Evolutionary conservation across 2,113 vertebrate species (phyloP).

Genomic region (Motacilla tschutschensis): DNA sequence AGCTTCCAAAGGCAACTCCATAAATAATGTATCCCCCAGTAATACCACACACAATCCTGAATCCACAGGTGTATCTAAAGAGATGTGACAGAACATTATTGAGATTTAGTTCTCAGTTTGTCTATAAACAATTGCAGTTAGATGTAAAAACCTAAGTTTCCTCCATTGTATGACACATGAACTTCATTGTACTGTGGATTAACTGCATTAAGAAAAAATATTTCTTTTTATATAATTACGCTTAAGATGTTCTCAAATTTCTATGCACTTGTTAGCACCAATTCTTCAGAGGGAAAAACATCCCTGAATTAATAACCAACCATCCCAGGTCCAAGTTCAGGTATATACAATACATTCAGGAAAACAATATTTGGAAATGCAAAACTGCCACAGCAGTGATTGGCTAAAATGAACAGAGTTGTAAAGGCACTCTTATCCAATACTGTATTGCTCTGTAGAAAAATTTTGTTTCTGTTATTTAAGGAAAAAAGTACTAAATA

Average conservation of each 20-base stretch:
- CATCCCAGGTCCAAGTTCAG: not conserved
- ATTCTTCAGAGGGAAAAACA: not conserved
- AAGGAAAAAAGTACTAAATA: not conserved
- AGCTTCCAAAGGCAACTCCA: constrained; percentile 84
- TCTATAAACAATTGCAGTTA: not conserved
- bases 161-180: not conserved
- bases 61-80: constrained; percentile 32
- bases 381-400: not conserved
- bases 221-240: not conserved
- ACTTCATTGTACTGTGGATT: not conserved
- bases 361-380: not conserved
- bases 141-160: not conserved
- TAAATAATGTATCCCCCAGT: constrained; percentile 74
- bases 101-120: not conserved
- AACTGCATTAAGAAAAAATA: not conserved
- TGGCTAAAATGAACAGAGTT: not conserved
- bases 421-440: not conserved
- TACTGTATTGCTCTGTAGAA: not conserved
- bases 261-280: not conserved
- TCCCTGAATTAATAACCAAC: not conserved
- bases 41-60: constrained; percentile 71
- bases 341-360: not conserved
- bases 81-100: not conserved
- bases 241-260: not conserved
- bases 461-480: not conserved